These are phyloP conservation scores for Platycheirus rosarum DNA, from an alignment of 2,888 invertebrate genomes.

Conservation along the genomic window DNA sequence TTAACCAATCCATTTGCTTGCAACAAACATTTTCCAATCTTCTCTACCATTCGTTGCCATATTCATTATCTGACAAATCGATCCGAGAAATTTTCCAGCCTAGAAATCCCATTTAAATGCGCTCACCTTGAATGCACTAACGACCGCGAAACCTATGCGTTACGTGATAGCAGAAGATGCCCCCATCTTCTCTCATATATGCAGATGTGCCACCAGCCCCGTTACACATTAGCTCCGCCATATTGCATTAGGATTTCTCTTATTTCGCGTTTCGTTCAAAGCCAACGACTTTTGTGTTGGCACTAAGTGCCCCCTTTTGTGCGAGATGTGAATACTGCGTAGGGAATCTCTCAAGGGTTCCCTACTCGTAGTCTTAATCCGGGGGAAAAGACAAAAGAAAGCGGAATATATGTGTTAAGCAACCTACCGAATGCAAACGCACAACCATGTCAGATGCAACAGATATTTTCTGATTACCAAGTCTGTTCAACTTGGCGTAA, in stretches of 20 bases:
- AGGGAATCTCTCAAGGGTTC: background rate
- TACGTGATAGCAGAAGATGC: slow-evolving; percentile 48
- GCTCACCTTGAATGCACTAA: slow-evolving; percentile 60
- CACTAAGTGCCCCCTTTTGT: slow-evolving; percentile 27
- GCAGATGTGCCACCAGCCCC: slow-evolving; percentile 12
- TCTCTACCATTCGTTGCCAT: no score
- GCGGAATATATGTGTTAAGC: slow-evolving; percentile 41
- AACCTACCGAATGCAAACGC: slow-evolving; percentile 53
- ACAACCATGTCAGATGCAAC: slow-evolving; percentile 60
- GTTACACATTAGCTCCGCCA: slow-evolving; percentile 49
- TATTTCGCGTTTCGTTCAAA: slow-evolving; percentile 33
- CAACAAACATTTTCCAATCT: no score
- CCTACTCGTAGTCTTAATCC: background rate
- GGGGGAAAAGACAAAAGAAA: slow-evolving; percentile 38
- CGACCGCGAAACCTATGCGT: slow-evolving; percentile 42
- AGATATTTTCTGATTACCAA: slow-evolving; percentile 42
- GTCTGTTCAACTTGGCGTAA: slow-evolving; percentile 25
- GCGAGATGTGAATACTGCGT: background rate
- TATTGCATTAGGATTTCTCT: slow-evolving; percentile 42
- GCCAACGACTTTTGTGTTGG: slow-evolving; percentile 48
- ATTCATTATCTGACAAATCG: no score
- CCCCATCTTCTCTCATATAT: slow-evolving; percentile 36
- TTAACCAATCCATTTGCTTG: no score
- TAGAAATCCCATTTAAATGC: slow-evolving; percentile 60
- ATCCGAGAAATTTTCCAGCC: slow-evolving; percentile 30